Base-by-base conservation (phyloP, 2,888 invertebrate species). In the Lathronympha strigana region DNA sequence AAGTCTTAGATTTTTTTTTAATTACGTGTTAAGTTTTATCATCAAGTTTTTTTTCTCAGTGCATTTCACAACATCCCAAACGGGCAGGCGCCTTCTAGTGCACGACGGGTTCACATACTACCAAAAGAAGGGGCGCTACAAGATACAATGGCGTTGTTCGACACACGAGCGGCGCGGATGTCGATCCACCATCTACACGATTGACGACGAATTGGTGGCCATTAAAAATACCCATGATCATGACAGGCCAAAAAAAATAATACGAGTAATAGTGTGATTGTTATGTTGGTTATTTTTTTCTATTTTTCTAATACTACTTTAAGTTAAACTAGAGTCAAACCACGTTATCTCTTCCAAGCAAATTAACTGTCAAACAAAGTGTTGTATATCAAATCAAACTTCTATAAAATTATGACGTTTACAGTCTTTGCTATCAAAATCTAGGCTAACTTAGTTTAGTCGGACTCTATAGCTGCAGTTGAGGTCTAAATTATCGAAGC, bases 101-200 rank as follows among this genome's bases (percentile, higher is more conserved):
- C 36, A 47, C 54, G 47, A 54, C 8, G 54, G 47, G 1, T 62
- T 17, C 28, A 36, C 62, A 2, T 62, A 38, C 28, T 62, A 47
- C 17, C 3, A 17, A 19, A 13, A 33, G 4, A 13, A 5, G 13
- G 8, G 1, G 13, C 6, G 25, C 8, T 9, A 6, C 2, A 62
- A 62, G 25, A 1, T 8, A 13, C 33, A 9, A 0, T 62, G 62
- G 63, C 28, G 47, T 0, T 45, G 55, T n/a, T 57, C 55, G 4
- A 57, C 43, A n/a, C 43, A 57, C 43, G 43, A 57, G 31, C 28
- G 43, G 4, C 43, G 28, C 17, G 55, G 55, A 13, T 58, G 58
- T 21, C 47, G 58, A 11, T 47, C 58, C 2, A 58, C 58, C 21
- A 13, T 63, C 1, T 25, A 57, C 19, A 51, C 63, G 3, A n/a